Evolutionary conservation across 2,888 invertebrate species (phyloP).

Genomic region (Orchesella flavescens): DNA sequence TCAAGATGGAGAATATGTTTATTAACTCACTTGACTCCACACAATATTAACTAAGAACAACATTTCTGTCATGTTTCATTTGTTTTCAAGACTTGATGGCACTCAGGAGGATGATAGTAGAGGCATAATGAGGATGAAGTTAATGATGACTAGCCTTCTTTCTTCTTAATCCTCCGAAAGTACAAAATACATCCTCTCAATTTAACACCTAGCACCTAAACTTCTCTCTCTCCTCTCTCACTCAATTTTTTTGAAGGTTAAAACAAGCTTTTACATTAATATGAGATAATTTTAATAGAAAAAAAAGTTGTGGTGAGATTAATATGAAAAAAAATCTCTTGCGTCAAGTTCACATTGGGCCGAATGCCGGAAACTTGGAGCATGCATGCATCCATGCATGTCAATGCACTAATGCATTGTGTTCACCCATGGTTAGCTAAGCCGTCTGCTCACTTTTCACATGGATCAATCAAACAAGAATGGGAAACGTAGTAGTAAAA

Average conservation of each 20-base stretch:
- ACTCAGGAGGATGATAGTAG: background rate
- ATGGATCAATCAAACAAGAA: background rate
- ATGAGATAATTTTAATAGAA: background rate
- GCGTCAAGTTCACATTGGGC: background rate
- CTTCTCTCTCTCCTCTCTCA: background rate
- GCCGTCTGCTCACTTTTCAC: background rate
- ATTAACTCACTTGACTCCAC: background rate
- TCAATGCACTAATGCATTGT: background rate
- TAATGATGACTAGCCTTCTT: background rate
- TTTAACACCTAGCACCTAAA: no score
- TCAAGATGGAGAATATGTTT: no score
- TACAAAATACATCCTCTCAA: background rate
- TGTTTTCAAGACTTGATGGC: slow-evolving; percentile 14
- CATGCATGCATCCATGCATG: background rate
- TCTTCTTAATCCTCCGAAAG: background rate
- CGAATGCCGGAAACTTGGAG: background rate
- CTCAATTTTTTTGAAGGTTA: background rate
- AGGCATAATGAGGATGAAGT: background rate
- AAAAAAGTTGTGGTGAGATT: background rate
- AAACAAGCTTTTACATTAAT: background rate
- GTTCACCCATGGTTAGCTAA: background rate
- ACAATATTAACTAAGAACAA: slow-evolving; percentile 27
- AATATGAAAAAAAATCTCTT: background rate
- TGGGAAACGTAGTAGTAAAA: background rate
- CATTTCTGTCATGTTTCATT: slow-evolving; percentile 36